Evolutionary conservation across 2,888 invertebrate genomes (phyloP).

Genomic region (Opisthograptis luteolata): DNA sequence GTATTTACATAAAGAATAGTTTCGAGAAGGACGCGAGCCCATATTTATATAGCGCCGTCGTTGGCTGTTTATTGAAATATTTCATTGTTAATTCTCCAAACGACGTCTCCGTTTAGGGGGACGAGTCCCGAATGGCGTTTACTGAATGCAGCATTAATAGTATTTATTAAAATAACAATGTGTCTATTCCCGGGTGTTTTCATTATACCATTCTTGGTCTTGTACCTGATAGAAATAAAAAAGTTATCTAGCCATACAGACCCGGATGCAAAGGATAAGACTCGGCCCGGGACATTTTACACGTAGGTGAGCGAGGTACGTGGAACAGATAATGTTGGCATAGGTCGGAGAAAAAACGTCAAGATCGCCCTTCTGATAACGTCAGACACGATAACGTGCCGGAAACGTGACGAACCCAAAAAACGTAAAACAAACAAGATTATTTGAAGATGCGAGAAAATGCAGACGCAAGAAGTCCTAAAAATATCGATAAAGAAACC

Average conservation of each 20-base stretch:
- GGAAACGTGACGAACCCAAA: conserved; percentile 50
- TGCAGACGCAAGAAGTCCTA: conserved; percentile 12
- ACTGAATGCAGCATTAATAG: conserved; percentile 71
- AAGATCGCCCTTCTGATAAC: conserved; percentile 64
- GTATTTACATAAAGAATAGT: conserved; percentile 80
- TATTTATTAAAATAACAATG: conserved; percentile 80
- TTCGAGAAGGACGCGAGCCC: conserved; percentile 70
- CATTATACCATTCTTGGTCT: conserved; percentile 50
- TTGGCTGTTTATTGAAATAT: conserved; percentile 79
- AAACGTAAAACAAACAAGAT: conserved; percentile 29
- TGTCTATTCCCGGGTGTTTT: conserved; percentile 43
- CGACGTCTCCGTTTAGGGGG: conserved; percentile 67
- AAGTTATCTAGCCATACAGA: conserved; percentile 53
- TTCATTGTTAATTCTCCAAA: conserved; percentile 80
- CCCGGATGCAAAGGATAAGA: conserved; percentile 71
- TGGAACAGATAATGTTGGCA: conserved; percentile 68
- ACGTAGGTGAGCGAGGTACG: conserved; percentile 62
- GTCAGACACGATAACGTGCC: conserved; percentile 52
- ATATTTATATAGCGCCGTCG: conserved; percentile 76
- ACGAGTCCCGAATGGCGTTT: conserved; percentile 61
- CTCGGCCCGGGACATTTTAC: conserved; percentile 59
- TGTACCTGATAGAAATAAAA: conserved; percentile 52
- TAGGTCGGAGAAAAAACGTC: conserved; percentile 66
- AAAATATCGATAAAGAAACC: conserved; percentile 18
- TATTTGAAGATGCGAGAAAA: conserved; percentile 21